Percentiles rank a stretch among this genome's conserved stretches.
Conservation (phyloP, 2,113 vertebrate species). For the Candoia aspera region DNA sequence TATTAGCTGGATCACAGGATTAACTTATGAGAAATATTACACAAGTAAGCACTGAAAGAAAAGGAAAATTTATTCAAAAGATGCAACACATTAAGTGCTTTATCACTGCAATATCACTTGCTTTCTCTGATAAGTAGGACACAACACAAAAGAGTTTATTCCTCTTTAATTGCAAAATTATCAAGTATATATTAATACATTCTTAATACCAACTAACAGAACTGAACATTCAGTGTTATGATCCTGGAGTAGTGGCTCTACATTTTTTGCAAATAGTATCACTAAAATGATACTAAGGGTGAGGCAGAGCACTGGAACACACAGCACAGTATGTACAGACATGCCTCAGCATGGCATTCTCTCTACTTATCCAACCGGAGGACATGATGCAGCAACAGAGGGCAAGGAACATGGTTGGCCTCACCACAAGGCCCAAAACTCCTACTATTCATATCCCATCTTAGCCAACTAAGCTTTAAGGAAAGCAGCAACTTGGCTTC, state of each 20-base stretch:
- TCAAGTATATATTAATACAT: neutral
- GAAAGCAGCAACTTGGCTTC: neutral
- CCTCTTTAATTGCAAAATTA: conserved; percentile 4
- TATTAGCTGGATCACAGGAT: neutral
- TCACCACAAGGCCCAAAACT: neutral
- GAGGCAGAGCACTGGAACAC: neutral
- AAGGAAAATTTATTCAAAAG: neutral
- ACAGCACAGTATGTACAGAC: neutral
- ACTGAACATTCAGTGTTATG: neutral
- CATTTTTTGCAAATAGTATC: neutral
- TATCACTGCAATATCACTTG: neutral
- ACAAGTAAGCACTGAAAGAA: neutral
- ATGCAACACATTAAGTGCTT: neutral
- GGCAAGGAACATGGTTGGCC: neutral
- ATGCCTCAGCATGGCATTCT: neutral
- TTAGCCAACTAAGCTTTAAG: neutral
- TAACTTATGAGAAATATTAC: neutral
- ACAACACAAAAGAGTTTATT: neutral
- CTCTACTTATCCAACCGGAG: neutral
- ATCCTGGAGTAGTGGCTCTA: neutral
- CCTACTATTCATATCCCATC: too few relatives aligned
- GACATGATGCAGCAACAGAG: neutral
- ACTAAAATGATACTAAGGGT: neutral
- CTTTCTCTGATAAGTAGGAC: neutral
- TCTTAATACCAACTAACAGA: conserved; percentile 1